phyloP scores from a whole-genome alignment of 2,888 invertebrate species.

The Xanthorhoe spadicearia region DNA sequence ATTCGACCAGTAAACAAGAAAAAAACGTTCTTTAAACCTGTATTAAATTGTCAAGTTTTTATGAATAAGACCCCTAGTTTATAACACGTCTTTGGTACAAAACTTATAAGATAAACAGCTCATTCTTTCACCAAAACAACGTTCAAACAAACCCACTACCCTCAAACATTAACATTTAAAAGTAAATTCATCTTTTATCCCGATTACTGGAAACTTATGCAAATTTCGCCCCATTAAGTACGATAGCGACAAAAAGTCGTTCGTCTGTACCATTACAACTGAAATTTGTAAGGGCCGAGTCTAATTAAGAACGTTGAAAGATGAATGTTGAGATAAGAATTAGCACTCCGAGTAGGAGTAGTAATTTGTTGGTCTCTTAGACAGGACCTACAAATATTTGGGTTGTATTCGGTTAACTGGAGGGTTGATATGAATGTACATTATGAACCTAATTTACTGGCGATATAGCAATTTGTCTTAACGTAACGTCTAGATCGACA shows the following conservation, averaged over 20 bases:
- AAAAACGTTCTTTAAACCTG: too few relatives aligned
- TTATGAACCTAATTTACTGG: neutral
- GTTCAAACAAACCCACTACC: conserved; percentile 11
- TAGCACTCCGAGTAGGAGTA: conserved; percentile 52
- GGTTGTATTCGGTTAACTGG: conserved; percentile 7
- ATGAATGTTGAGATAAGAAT: conserved; percentile 73
- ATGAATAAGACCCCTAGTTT: too few relatives aligned
- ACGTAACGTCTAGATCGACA: neutral
- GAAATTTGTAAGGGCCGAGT: conserved; percentile 61
- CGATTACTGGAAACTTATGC: conserved; percentile 34
- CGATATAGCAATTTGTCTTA: neutral
- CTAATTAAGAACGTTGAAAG: conserved; percentile 77
- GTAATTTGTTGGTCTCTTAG: conserved; percentile 25
- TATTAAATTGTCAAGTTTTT: too few relatives aligned
- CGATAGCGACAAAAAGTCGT: conserved; percentile 45
- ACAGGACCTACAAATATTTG: conserved; percentile 26
- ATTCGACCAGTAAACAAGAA: too few relatives aligned
- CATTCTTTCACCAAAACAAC: conserved; percentile 1
- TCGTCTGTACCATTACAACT: conserved; percentile 46
- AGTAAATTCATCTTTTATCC: conserved; percentile 23
- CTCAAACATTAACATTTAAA: conserved; percentile 23
- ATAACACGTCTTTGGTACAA: too few relatives aligned
- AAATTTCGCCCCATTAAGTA: conserved; percentile 32
- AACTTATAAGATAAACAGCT: too few relatives aligned
- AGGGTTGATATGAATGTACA: conserved; percentile 2